phyloP scores from a whole-genome alignment of 2,113 vertebrate species.

The Menidia beryllina region DNA sequence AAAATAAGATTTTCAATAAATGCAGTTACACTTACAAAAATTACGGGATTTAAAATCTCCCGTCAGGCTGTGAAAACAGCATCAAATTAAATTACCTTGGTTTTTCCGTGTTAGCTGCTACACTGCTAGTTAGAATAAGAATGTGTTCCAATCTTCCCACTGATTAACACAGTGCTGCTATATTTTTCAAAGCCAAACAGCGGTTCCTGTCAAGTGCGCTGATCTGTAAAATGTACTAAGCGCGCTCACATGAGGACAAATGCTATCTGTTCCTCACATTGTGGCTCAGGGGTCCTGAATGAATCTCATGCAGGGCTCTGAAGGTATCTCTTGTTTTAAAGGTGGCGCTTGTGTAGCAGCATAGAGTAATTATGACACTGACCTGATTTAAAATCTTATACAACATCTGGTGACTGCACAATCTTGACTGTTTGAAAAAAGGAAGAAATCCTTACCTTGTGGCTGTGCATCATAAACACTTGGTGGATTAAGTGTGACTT shows the following conservation, averaged over 20 bases:
- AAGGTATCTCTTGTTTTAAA: conserved; percentile 41
- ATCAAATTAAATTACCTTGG: not conserved
- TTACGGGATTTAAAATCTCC: not conserved
- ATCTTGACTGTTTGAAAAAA: conserved; percentile 43
- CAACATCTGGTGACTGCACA: conserved; percentile 73
- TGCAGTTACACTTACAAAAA: not conserved
- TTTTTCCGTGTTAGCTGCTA: not conserved
- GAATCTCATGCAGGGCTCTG: conserved; percentile 36
- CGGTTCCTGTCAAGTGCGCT: conserved; percentile 20
- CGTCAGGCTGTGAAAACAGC: not conserved
- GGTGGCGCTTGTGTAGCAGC: conserved; percentile 39
- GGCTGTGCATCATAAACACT: conserved; percentile 64
- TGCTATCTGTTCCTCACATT: conserved; percentile 20
- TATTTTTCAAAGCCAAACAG: conserved; percentile 6
- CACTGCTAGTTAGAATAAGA: not conserved
- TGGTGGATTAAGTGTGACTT: conserved; percentile 78
- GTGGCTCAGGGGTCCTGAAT: conserved; percentile 13
- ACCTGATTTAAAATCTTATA: conserved; percentile 55
- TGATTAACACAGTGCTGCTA: conserved; percentile 6
- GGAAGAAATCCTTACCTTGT: not conserved
- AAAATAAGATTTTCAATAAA: not conserved
- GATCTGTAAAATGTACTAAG: conserved; percentile 9
- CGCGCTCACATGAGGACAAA: conserved; percentile 16
- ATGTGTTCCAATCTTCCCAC: not conserved
- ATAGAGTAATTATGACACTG: conserved; percentile 45